Evolutionary conservation across 2,797 vertebrate genomes (phyloP), one percentile per base, ranked within the genome.

Genomic region (Schizopygopsis pylzovi): DNA sequence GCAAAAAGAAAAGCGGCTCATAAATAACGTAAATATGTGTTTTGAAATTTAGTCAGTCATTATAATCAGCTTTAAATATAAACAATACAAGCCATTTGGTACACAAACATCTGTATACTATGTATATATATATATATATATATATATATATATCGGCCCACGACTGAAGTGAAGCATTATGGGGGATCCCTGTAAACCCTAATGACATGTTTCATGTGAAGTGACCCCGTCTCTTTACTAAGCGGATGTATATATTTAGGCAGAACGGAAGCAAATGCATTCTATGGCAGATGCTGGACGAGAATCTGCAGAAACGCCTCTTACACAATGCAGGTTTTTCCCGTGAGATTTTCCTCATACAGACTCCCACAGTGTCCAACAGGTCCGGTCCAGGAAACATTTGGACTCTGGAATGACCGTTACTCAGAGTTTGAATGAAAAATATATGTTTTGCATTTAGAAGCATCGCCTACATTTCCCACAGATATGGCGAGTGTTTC

Each of bases 161-260:
- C 13, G 54, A 59, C 52, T 59, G 68, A 82, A 82, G 52, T 5
- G 3, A 15, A 28, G 81, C 68, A 43, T 72, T 72, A 59, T 72
- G 52, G 37, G 80, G 81, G 49, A 72, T 45, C n/a, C 67, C 41
- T 45, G 85, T 85, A 90, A 82, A 82, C 85, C 68, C 65, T 80
- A 90, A 91, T 92, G 86, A 87, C 63, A 90, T 76, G 77, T 83
- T 86, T n/a, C n/a, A n/a, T n/a, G 47, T 41, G 39, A 59, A 80
- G 28, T 65, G 39, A 86, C 76, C 61, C 67, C 71, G 73, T 86
- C 4, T 41, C 49, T 71, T 71, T n/a, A 15, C 22, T 81, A 11
- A 22, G 28, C 7, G 28, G 3, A 28, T 25, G 37, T 52, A 25
- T 85, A 73, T 73, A 41, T 70, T 63, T 72, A 47, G 33, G 20